Base-by-base conservation (phyloP, 2,888 invertebrate genomes). In the Mellilla xanthometata region DNA sequence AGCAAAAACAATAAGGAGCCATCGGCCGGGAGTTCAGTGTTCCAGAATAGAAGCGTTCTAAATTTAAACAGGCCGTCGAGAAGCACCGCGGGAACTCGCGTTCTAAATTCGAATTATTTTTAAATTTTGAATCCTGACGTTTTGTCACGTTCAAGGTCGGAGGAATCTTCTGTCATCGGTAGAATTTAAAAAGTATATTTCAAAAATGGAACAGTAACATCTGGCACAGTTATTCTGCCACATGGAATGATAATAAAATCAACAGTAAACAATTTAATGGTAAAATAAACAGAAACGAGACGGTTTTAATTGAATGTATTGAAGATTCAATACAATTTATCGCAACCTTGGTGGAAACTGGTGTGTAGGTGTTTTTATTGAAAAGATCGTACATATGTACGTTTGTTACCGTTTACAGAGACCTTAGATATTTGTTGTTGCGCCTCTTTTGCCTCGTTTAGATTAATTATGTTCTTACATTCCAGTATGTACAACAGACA, bases 101-200 rank as follows among this genome's bases (percentile, higher is more conserved):
- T 73, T 77, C 81, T 77, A 81, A 77, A 81, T 75, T 75, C 68
- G 72, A 76, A 79, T 68, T 68, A 72, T 73, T 80, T 85, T 83
- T 73, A 80, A 77, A 78, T 72, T 82, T 82, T 72, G 60, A 79
- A 80, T 80, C 77, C 74, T 76, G 72, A 65, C 74, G 62, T 81
- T 81, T 81, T 77, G 78, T 84, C 85, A 86, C 81, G 82, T 83
- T 87, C 87, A 88, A 88, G 88, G 87, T 82, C 84, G 78, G 56
- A 61, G 56, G 62, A 62, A 64, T 63, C 53, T 51, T 67, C 70
- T 56, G 60, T 73, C 72, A 70, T 54, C 68, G 50, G 11, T 57
- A 35, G 50, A 65, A 68, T 68, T 69, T 50, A 41, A 50, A 45
- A 34, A 15, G 15, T 3, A 15, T 15, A 15, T 15, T 15, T 15